Conservation (phyloP, 30 jellyfish, hydroid and myxozoan genomes). For the Aurelia sp. region DNA sequence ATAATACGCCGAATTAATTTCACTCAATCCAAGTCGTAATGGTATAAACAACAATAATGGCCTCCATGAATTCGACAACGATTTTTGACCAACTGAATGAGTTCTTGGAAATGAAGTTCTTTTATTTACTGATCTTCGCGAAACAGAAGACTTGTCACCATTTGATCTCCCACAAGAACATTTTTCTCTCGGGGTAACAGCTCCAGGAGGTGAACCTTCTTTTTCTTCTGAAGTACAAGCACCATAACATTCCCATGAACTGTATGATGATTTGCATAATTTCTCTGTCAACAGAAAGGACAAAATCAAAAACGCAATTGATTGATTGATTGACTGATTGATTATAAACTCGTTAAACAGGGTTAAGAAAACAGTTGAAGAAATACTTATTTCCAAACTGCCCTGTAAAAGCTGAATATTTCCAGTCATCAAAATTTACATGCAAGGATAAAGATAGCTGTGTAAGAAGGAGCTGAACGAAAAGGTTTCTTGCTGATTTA, state of each 20-base stretch:
- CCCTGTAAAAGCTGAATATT: too few relatives aligned
- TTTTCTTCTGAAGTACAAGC: conserved; percentile 77
- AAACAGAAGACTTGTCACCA: conserved; percentile 19
- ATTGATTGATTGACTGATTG: too few relatives aligned
- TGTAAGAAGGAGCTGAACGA: too few relatives aligned
- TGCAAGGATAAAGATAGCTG: too few relatives aligned
- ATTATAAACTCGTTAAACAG: too few relatives aligned
- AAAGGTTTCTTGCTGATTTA: too few relatives aligned
- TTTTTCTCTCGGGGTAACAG: conserved; percentile 19
- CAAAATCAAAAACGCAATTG: too few relatives aligned
- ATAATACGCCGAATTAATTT: conserved; percentile 88
- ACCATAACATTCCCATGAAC: conserved; percentile 96
- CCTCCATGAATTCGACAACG: conserved; percentile 74
- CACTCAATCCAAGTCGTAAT: conserved; percentile 91
- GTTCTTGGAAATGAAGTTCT: conserved; percentile 44
- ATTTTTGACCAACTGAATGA: conserved; percentile 24
- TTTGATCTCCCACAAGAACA: conserved; percentile 64
- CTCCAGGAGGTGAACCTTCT: conserved; percentile 37
- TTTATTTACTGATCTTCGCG: conserved; percentile 31
- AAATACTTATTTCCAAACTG: too few relatives aligned
- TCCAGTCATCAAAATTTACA: too few relatives aligned
- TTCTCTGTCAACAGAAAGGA: conserved; percentile 63
- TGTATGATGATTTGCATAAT: conserved; percentile 87
- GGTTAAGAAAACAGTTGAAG: too few relatives aligned
- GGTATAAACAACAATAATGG: conserved; percentile 95